Evolutionary conservation across 2,888 invertebrate species (phyloP), one percentile per base, ranked within the genome.

Genomic region (Drosophila neutralis): DNA sequence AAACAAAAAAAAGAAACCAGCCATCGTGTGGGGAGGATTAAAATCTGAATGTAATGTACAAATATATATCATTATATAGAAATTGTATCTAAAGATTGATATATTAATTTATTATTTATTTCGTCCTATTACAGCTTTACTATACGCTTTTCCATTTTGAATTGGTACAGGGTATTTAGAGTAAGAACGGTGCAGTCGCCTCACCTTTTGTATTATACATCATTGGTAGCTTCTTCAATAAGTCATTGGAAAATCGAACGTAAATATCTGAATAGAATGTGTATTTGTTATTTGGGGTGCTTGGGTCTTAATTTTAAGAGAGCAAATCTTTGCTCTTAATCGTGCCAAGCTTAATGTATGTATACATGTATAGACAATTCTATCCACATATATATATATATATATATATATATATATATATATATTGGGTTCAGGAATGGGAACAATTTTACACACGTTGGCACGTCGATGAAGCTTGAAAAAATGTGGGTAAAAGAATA

Each of bases 401-500:
- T 40, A 4, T 11, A 6, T 8, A 38, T 21, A 45, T 18, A 13
- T 27, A 38, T 18, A 36, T 52, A 6, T 29, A 15, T 21, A 21
- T 21, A n/a, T 31, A 11, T 13, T 6, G 21, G 24, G 33, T 33
- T 13, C 42, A 42, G 58, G 36, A 57, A 69, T 45, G 31, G 21
- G 24, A 69, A 40, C 27, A 40, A 18, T 45, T 70, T 38, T 29
- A 52, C 21, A 53, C 69, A 51, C 38, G 56, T 60, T 67, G 48
- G 56, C 52, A 58, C 57, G 8, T 48, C 18, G 38, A 42, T 40
- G n/a, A 60, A 49, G 60, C 21, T 59, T 59, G 18, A 40, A 31
- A 24, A 40, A 29, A n/a, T 42, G 53, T 69, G 45, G 60, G 72
- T 40, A 69, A 69, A 52, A 52, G 59, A 69, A 69, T 60, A 71